Percentiles rank a stretch among this genome's conserved stretches.
Evolutionary conservation across 1,140 invertebrate species (phyloP).

Genomic region (Drosophila pseudoananassae): DNA sequence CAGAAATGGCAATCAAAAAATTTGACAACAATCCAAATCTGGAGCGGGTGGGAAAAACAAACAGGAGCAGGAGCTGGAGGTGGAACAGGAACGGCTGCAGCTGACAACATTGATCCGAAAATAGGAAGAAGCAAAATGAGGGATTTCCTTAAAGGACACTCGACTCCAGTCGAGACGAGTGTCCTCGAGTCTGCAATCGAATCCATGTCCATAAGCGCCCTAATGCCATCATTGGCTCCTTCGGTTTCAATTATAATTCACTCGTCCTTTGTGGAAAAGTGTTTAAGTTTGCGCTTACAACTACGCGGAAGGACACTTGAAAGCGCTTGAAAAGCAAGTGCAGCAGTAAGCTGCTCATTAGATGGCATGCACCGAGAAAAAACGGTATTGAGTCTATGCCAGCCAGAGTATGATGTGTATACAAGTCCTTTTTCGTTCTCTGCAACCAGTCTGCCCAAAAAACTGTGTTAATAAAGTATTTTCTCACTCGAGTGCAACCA

Average conservation of each 20-base stretch:
- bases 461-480: constrained; percentile 79
- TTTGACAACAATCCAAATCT: constrained; percentile 38
- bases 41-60: constrained; percentile 11
- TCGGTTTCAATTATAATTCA: constrained; percentile 65
- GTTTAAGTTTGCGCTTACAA: constrained; percentile 64
- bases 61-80: constrained; percentile 11
- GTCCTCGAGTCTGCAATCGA: constrained; percentile 23
- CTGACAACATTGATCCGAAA: constrained; percentile 31
- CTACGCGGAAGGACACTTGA: constrained; percentile 57
- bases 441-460: constrained; percentile 13
- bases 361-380: neutral
- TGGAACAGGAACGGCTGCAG: constrained; percentile 29
- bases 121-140: neutral
- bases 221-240: constrained; percentile 60
- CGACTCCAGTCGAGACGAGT: constrained; percentile 10
- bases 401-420: neutral
- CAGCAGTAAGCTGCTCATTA: constrained; percentile 59
- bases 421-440: constrained; percentile 2
- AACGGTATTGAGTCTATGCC: neutral
- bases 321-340: constrained; percentile 39
- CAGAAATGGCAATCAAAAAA: constrained; percentile 59
- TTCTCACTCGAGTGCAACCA: constrained; percentile 72
- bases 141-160: constrained; percentile 46
- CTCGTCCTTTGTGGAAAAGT: constrained; percentile 19
- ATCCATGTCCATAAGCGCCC: constrained; percentile 18